These are phyloP conservation scores for Diorhabda sublineata DNA, from an alignment of 1,140 invertebrate genomes.

Conservation along the genomic window DNA sequence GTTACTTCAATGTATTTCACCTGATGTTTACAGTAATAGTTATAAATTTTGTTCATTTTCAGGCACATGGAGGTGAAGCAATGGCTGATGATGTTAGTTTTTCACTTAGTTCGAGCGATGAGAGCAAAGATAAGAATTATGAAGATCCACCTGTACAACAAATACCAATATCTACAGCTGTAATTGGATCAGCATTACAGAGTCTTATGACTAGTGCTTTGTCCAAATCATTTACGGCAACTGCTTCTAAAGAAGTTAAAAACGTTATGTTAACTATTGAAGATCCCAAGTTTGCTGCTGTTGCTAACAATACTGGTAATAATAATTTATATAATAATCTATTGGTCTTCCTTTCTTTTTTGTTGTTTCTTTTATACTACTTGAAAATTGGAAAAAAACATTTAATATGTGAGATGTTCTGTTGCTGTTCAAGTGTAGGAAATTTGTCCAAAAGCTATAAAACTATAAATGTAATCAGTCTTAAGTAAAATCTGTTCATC, in stretches of 20 bases:
- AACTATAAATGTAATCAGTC: no score
- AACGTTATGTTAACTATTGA: constrained; percentile 58
- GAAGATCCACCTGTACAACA: constrained; percentile 6
- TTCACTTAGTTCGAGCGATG: constrained; percentile 53
- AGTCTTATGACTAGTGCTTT: constrained; percentile 38
- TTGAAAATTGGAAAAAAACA: no score
- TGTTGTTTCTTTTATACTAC: no score
- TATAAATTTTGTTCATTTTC: constrained; percentile 27
- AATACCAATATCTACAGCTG: constrained; percentile 16
- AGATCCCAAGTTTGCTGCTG: constrained; percentile 71
- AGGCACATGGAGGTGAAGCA: constrained; percentile 60
- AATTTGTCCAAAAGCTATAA: no score
- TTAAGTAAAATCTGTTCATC: no score
- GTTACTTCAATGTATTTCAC: no score
- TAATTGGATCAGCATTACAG: constrained; percentile 37
- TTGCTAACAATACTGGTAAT: constrained; percentile 63
- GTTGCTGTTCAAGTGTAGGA: no score
- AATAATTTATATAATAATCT: neutral
- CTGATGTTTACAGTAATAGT: no score
- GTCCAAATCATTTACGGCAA: constrained; percentile 22
- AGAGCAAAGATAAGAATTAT: constrained; percentile 42
- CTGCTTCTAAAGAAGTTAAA: constrained; percentile 34
- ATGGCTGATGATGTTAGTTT: constrained; percentile 62
- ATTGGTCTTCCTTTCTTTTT: no score
- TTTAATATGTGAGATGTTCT: no score